Base-by-base conservation (phyloP, 1,140 invertebrate genomes). In the Potamilus streckersoni region DNA sequence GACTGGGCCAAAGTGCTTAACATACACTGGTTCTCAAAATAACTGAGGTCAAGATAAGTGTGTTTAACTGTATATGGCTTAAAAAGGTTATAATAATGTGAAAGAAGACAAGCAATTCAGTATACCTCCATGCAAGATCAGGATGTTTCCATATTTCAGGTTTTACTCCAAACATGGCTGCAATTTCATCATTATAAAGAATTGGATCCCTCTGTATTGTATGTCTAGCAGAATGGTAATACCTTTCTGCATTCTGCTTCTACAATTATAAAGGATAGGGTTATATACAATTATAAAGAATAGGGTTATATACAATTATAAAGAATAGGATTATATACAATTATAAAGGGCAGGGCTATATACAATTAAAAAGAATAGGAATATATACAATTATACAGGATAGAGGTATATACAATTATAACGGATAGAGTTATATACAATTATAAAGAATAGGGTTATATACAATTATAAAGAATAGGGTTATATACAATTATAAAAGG, bases 121-220 rank as follows among this genome's bases (percentile, higher is more conserved):
- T 19, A 62, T 82, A 89, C 88, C 85, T 87, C 85, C 84, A 88
- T 20, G 85, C 83, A 27, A 89, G 56, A n/a, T 61, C 20, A n/a
- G 84, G 84, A 66, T 88, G 76, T 68, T 79, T 83, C 19, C 78
- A 61, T 0, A 84, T 20, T 38, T 83, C 77, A 64, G 88, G 88
- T 80, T 88, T 89, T 0, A 87, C 86, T 20, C 88, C 88, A 76
- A 89, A 81, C 23, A 84, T 78, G 16, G 71, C 61, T 13, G 85
- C 76, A 65, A 89, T 84, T 60, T 88, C 83, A 81, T 89, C 87
- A 70, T 85, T 88, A 73, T 89, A 89, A 8, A 84, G 27, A 5
- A 88, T 83, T 23, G 88, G 87, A 73, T 89, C 88, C 73, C 73
- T 82, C 79, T 89, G 88, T 19, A 89, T 84, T 20, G 86, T 89